Conservation (phyloP, 2,113 vertebrate genomes). For the Brachionichthys hirsutus region DNA sequence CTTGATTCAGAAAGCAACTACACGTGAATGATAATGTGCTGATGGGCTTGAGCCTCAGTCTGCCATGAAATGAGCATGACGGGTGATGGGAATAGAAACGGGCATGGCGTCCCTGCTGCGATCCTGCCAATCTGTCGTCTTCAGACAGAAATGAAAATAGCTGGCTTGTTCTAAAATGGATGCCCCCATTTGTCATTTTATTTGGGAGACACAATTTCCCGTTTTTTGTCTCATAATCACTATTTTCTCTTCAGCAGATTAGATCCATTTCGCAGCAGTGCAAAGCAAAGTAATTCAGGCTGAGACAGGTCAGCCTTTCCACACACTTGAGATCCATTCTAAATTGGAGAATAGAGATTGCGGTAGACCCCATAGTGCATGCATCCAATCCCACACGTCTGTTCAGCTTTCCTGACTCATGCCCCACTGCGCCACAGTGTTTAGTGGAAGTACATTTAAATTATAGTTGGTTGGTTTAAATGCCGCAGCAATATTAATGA, state of each 20-base stretch:
- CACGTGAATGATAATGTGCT: constrained; percentile 66
- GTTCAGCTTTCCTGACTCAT: no score
- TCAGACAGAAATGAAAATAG: constrained; percentile 59
- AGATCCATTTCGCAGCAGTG: constrained; percentile 53
- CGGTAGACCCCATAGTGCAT: background rate
- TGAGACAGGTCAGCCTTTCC: constrained; percentile 1
- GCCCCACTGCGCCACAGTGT: no score
- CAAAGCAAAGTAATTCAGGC: constrained; percentile 45
- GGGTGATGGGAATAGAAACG: constrained; percentile 46
- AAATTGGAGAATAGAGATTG: constrained; percentile 31
- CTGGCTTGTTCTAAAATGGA: constrained; percentile 41
- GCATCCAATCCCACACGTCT: no score
- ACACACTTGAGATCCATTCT: background rate
- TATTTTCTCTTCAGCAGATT: constrained; percentile 12
- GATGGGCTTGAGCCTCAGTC: constrained; percentile 58
- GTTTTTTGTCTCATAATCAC: constrained; percentile 37
- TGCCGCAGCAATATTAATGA: no score
- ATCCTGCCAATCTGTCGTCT: constrained; percentile 46
- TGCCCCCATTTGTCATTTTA: constrained; percentile 45
- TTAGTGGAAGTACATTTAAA: no score
- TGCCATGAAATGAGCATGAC: constrained; percentile 62
- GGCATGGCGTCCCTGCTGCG: constrained; percentile 32
- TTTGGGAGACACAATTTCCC: constrained; percentile 39
- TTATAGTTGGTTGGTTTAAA: no score
- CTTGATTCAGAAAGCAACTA: constrained; percentile 66